Conservation (phyloP, 23 tunicate genomes). For the Halocynthia aurantium region DNA sequence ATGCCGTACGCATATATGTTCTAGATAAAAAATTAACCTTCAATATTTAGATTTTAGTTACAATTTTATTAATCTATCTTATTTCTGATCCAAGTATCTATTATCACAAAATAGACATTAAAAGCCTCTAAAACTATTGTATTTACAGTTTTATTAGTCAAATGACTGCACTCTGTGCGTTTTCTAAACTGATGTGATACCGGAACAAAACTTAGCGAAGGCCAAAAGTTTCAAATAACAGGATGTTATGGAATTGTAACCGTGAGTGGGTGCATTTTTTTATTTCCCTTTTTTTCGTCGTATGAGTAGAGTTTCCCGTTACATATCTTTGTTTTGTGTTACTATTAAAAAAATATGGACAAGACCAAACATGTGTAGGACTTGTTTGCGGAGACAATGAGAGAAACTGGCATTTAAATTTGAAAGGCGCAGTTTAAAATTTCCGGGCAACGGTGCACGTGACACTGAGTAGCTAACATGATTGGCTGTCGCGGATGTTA, state of each 20-base stretch:
- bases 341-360: constrained; percentile 12
- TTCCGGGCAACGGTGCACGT: constrained; percentile 98
- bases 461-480: constrained; percentile 11
- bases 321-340: constrained; percentile 24
- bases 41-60: no score
- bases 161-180: no score
- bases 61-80: no score
- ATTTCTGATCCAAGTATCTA: no score
- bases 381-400: constrained; percentile 2
- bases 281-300: constrained; percentile 1
- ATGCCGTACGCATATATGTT: no score
- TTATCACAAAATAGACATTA: no score
- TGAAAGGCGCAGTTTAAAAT: constrained; percentile 92
- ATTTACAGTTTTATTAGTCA: no score
- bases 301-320: constrained; percentile 32
- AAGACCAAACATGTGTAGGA: constrained; percentile 20
- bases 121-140: no score
- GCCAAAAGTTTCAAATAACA: background rate
- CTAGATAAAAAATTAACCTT: no score
- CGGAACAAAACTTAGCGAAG: no score
- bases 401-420: constrained; percentile 68
- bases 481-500: constrained; percentile 10
- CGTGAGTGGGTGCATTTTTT: constrained; percentile 17
- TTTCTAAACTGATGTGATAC: no score
- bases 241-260: constrained; percentile 32